These are phyloP conservation scores for Macrotus californicus DNA, from an alignment of 2,113 vertebrate species.

Conservation along the genomic window DNA sequence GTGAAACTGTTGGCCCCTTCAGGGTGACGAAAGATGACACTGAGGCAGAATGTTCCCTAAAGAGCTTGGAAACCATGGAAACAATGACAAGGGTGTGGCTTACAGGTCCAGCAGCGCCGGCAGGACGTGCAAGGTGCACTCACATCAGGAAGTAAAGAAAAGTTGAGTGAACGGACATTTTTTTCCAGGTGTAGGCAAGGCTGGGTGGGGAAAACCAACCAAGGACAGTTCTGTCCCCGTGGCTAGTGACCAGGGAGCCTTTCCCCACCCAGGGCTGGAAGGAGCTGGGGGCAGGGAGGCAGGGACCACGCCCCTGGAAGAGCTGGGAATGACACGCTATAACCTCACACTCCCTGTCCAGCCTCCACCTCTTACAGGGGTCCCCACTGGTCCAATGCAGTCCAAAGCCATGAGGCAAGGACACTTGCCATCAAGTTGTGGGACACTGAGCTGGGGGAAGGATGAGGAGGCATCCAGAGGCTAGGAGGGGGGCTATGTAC, in stretches of 20 bases:
- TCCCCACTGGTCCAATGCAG: not conserved
- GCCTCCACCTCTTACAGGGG: no score
- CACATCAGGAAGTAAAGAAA: fast-evolving
- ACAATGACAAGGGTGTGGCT: not conserved
- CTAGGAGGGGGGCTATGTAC: fast-evolving
- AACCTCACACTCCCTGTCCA: not conserved
- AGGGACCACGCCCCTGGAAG: fast-evolving
- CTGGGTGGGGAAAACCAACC: not conserved
- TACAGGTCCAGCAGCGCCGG: not conserved
- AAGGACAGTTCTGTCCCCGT: fast-evolving
- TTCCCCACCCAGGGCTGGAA: fast-evolving
- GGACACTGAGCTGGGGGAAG: not conserved
- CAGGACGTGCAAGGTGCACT: fast-evolving
- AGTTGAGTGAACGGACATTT: not conserved
- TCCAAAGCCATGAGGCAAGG: not conserved
- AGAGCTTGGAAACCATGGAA: not conserved
- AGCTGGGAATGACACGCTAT: fast-evolving
- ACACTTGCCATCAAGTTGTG: fast-evolving
- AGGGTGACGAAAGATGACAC: no score
- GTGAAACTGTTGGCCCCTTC: not conserved
- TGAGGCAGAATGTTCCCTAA: not conserved
- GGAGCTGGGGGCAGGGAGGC: no score
- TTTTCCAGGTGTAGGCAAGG: not conserved
- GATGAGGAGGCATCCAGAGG: not conserved
- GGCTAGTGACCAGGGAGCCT: not conserved